phyloP scores from a whole-genome alignment of 2,113 vertebrate species.

The Entelurus aequoreus region DNA sequence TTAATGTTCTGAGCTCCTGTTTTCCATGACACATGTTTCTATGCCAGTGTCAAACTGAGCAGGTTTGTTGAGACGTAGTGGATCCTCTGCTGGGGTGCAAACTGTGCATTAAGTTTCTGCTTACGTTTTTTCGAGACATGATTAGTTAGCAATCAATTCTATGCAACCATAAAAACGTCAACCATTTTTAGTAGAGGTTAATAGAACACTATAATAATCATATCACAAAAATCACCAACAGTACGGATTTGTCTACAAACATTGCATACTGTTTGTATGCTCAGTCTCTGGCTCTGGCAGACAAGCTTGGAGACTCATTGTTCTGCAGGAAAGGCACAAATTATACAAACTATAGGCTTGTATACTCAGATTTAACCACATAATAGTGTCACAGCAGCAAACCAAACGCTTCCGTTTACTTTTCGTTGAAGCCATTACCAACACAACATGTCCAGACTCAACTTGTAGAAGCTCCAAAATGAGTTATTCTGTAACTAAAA shows the following conservation, averaged over 20 bases:
- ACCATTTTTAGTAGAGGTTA: background rate
- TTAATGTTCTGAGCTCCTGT: no score
- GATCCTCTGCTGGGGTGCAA: background rate
- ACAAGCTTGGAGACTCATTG: conserved; percentile 58
- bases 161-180: background rate
- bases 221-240: background rate
- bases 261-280: background rate
- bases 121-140: background rate
- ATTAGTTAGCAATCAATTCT: background rate
- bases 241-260: background rate
- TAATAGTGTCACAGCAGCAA: conserved; percentile 50
- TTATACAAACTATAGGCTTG: conserved; percentile 49
- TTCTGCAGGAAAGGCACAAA: conserved; percentile 63
- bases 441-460: conserved; percentile 46
- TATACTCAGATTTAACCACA: conserved; percentile 64
- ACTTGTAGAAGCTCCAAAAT: background rate
- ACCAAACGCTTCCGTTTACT: conserved; percentile 50
- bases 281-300: conserved; percentile 36
- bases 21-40: no score
- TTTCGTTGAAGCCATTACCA: conserved; percentile 39
- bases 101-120: background rate
- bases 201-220: background rate
- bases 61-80: background rate
- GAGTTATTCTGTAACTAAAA: conserved; percentile 16
- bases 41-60: no score